Percentiles rank a stretch among this genome's conserved stretches.
Evolutionary conservation across 2,888 invertebrate species (phyloP).

Genomic region (Nowickia ferox): DNA sequence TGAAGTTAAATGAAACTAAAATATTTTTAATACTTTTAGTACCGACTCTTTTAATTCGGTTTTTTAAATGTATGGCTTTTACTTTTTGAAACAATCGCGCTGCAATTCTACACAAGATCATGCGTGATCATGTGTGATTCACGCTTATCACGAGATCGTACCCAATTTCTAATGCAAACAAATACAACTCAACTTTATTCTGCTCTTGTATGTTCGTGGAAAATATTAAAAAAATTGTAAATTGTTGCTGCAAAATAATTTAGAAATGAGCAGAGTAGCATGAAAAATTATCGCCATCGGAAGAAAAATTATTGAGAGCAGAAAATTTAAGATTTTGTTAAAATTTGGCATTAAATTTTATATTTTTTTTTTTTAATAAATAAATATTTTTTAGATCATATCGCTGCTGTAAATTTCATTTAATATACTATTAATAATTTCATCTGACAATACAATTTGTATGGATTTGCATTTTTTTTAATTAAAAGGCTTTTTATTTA

Average conservation of each 20-base stretch:
- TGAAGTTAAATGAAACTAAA: no score
- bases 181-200: slow-evolving; percentile 39
- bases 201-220: slow-evolving; percentile 16
- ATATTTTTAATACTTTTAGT: no score
- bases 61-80: no score
- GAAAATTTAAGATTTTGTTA: slow-evolving; percentile 34
- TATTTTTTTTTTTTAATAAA: slow-evolving; percentile 30
- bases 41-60: no score
- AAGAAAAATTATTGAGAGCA: slow-evolving; percentile 10
- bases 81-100: no score
- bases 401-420: slow-evolving; percentile 16
- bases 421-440: slow-evolving; percentile 37
- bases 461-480: slow-evolving; percentile 5
- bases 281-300: no score
- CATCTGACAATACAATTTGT: slow-evolving; percentile 43
- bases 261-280: no score
- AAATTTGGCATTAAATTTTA: slow-evolving; percentile 63
- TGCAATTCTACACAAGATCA: background rate
- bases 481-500: no score
- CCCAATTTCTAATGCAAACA: slow-evolving; percentile 26
- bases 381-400: slow-evolving; percentile 7
- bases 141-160: background rate
- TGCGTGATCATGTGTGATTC: background rate
- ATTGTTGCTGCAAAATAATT: no score
- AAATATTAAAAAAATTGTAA: slow-evolving; percentile 25